Percentiles rank a stretch among this genome's conserved stretches.
Conservation (phyloP, 2,888 invertebrate genomes). For the Leucania comma region DNA sequence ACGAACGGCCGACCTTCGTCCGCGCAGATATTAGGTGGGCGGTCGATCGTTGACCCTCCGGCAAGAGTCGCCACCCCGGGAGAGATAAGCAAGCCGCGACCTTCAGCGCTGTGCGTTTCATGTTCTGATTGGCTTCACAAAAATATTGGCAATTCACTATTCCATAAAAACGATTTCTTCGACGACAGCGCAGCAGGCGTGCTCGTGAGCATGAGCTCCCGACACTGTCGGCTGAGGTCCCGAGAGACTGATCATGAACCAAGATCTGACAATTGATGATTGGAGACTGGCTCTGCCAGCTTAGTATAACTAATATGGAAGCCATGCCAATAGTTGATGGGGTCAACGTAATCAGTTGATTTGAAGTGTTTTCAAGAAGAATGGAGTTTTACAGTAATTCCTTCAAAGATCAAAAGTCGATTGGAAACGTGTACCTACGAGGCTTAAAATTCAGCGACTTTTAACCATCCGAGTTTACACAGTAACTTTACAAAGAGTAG, state of each 20-base stretch:
- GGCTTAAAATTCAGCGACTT: background rate
- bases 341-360: background rate
- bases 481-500: background rate
- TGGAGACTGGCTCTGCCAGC: background rate
- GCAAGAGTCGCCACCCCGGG: background rate
- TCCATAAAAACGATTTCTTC: no score
- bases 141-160: background rate
- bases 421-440: background rate
- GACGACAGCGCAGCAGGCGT: background rate
- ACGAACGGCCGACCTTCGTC: background rate
- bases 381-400: background rate
- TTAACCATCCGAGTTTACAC: background rate
- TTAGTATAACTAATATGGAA: background rate
- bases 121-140: background rate
- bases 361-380: background rate
- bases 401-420: background rate
- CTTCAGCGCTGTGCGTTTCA: slow-evolving; percentile 20
- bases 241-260: background rate
- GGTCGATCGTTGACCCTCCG: slow-evolving; percentile 45
- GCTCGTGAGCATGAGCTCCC: background rate
- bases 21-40: slow-evolving; percentile 22
- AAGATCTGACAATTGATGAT: background rate
- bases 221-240: background rate
- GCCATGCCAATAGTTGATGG: background rate
- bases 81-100: slow-evolving; percentile 36